These are phyloP conservation scores for Stegodyphus dumicola DNA, from an alignment of 1,140 invertebrate genomes.

Conservation along the genomic window DNA sequence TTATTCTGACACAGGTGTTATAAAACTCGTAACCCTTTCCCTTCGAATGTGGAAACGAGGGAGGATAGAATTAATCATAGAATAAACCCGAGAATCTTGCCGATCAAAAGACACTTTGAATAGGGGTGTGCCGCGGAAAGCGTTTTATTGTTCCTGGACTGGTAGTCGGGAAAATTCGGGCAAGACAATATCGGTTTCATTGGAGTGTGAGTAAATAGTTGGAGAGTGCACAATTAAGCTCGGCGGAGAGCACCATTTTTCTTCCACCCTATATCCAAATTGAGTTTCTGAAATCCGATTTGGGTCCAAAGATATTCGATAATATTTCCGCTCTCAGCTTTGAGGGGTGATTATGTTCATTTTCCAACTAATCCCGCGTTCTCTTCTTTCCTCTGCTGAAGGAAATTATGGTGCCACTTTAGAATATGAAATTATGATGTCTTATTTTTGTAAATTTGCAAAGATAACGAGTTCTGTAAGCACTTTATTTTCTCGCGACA, in stretches of 20 bases:
- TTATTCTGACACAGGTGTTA: neutral
- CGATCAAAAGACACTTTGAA: neutral
- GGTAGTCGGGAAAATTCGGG: constrained; percentile 15
- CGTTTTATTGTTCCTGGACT: neutral
- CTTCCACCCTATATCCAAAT: constrained; percentile 21
- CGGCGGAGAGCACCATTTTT: constrained; percentile 16
- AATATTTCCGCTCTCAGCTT: neutral
- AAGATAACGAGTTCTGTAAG: too few relatives aligned
- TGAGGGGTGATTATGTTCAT: neutral
- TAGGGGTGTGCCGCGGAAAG: too few relatives aligned
- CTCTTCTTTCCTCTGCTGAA: too few relatives aligned
- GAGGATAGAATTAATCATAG: constrained; percentile 8
- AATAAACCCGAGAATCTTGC: constrained; percentile 4
- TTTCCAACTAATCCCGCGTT: neutral
- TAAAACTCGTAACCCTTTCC: neutral
- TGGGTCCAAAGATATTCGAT: neutral
- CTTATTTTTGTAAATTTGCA: too few relatives aligned
- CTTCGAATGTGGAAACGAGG: neutral
- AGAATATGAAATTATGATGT: too few relatives aligned
- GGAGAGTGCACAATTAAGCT: constrained; percentile 15
- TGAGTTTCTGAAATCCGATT: constrained; percentile 34
- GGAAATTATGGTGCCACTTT: too few relatives aligned
- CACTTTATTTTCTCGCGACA: too few relatives aligned
- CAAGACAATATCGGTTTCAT: constrained; percentile 18
- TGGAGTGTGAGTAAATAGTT: constrained; percentile 6